These are phyloP conservation scores for Cricetomys ansorgei DNA, from an alignment of 2,113 vertebrate species.

Conservation along the genomic window DNA sequence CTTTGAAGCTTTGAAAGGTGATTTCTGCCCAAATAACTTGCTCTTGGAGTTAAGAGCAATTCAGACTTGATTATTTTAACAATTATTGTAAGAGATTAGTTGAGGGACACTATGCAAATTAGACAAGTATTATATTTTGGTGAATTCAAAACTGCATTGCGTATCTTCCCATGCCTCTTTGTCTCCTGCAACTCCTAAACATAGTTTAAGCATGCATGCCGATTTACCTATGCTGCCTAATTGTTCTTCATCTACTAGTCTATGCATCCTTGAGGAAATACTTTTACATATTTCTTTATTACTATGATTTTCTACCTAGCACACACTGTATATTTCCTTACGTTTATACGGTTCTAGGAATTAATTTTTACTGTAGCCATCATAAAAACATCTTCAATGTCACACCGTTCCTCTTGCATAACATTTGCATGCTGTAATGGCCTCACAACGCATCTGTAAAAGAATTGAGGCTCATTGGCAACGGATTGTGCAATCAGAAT, in stretches of 20 bases:
- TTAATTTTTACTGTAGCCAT: not conserved
- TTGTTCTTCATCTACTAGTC: not conserved
- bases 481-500: not conserved
- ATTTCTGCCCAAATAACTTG: not conserved
- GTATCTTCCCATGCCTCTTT: not conserved
- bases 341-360: not conserved
- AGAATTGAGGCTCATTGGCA: not conserved
- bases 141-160: not conserved
- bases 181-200: not conserved
- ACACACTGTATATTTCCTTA: not conserved
- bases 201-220: not conserved
- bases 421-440: not conserved
- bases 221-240: not conserved
- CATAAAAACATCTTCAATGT: constrained; percentile 8
- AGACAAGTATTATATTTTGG: not conserved
- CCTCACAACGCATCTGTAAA: not conserved
- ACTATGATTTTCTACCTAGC: not conserved
- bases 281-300: not conserved
- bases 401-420: not conserved
- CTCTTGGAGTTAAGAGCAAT: not conserved
- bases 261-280: not conserved
- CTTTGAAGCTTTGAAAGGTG: not conserved
- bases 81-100: not conserved
- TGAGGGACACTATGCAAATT: constrained; percentile 33
- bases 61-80: too few species aligned